These are phyloP conservation scores for Candidula unifasciata DNA, from an alignment of 2,888 invertebrate species.

Conservation along the genomic window DNA sequence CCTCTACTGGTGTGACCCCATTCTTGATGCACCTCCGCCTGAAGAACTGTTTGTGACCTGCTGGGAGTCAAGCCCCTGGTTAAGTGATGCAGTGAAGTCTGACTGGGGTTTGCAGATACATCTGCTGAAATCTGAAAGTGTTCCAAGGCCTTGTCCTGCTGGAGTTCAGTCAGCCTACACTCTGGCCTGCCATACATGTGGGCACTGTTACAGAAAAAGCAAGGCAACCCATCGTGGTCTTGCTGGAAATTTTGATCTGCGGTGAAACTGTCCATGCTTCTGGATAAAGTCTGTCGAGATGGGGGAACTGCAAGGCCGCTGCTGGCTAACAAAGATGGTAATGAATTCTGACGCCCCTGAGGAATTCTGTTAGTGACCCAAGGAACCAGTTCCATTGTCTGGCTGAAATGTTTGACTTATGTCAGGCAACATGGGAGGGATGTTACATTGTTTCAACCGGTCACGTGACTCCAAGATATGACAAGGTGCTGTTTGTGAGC, in stretches of 20 bases:
- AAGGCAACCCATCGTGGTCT: constrained; percentile 45
- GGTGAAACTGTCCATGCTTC: constrained; percentile 49
- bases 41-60: constrained; percentile 68
- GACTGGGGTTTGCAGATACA: neutral
- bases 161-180: neutral
- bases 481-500: neutral
- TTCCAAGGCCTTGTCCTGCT: neutral
- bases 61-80: constrained; percentile 52
- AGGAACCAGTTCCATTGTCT: neutral
- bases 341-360: constrained; percentile 66
- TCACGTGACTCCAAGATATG: neutral
- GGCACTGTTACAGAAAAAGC: constrained; percentile 47
- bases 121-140: constrained; percentile 4
- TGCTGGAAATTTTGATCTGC: constrained; percentile 23
- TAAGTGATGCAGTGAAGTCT: neutral
- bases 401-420: neutral
- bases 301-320: constrained; percentile 47
- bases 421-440: constrained; percentile 22
- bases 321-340: constrained; percentile 69
- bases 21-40: constrained; percentile 72
- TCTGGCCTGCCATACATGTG: constrained; percentile 44
- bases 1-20: constrained; percentile 60
- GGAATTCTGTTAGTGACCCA: constrained; percentile 47
- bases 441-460: neutral
- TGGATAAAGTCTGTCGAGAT: constrained; percentile 59